phyloP scores from a whole-genome alignment of 2,888 invertebrate genomes.

The Acheta domesticus region DNA sequence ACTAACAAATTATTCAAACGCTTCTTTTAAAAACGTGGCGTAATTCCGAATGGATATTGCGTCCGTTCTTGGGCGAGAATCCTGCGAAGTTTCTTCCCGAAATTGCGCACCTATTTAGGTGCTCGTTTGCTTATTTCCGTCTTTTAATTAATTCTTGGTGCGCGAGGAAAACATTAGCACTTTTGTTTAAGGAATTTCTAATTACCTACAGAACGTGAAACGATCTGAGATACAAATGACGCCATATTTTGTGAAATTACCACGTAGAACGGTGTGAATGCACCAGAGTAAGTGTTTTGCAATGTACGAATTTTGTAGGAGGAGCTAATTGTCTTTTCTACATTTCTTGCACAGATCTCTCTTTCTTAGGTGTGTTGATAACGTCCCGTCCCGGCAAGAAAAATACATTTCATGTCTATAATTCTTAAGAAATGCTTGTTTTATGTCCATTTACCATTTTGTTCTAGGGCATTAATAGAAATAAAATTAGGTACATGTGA shows the following conservation, averaged over 20 bases:
- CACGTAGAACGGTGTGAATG: too few species aligned
- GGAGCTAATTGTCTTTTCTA: too few species aligned
- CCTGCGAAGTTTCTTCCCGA: neutral
- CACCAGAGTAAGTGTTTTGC: too few species aligned
- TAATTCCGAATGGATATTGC: neutral
- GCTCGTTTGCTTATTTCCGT: neutral
- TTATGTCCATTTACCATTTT: too few species aligned
- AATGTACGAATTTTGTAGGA: too few species aligned
- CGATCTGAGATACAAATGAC: neutral
- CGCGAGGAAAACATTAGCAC: constrained; percentile 1
- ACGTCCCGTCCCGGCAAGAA: too few species aligned
- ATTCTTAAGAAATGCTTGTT: too few species aligned
- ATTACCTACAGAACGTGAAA: constrained; percentile 5
- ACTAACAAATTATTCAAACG: constrained; percentile 1
- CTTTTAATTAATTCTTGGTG: neutral
- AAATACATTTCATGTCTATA: too few species aligned
- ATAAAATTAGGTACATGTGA: too few species aligned
- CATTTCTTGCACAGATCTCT: too few species aligned
- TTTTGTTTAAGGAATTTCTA: constrained; percentile 6
- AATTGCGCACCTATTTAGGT: neutral
- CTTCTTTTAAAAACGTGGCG: neutral
- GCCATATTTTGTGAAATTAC: neutral
- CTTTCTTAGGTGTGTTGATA: too few species aligned
- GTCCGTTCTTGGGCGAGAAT: neutral
- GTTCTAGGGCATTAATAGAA: too few species aligned